These are phyloP conservation scores for Propsilocerus akamusi DNA, from an alignment of 1,140 invertebrate genomes.

Conservation along the genomic window DNA sequence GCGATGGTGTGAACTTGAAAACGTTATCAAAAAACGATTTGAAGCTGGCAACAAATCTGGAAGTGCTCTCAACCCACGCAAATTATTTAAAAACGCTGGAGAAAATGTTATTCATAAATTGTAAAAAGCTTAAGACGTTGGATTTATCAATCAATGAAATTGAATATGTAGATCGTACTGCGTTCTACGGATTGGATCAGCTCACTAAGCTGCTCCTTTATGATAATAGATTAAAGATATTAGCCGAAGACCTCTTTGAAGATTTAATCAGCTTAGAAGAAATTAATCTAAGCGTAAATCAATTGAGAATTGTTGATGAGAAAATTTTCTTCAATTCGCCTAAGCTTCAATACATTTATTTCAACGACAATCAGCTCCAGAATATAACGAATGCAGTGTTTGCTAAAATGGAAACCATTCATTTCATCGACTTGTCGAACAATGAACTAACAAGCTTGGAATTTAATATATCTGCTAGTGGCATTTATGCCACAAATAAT, in stretches of 20 bases:
- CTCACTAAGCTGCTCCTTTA: not conserved
- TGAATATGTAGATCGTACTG: not conserved
- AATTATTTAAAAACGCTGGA: not conserved
- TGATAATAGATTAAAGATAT: not conserved
- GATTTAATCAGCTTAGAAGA: not conserved
- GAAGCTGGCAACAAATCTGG: not conserved
- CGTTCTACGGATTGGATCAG: not conserved
- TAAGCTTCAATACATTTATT: not conserved
- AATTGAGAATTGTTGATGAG: conserved; percentile 1
- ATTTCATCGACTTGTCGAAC: not conserved
- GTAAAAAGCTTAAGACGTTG: not conserved
- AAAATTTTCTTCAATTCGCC: not conserved
- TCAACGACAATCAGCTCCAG: not conserved
- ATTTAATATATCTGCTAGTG: not conserved
- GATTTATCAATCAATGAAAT: conserved; percentile 3
- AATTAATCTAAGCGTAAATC: not conserved
- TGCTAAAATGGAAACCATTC: not conserved
- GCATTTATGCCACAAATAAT: not conserved
- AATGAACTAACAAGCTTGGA: not conserved
- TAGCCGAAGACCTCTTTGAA: not conserved
- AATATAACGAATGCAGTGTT: not conserved
- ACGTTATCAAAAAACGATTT: not conserved
- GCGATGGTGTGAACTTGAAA: not conserved
- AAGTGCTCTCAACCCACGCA: not conserved
- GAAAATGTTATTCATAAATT: not conserved